Base-by-base conservation (phyloP, 1,140 invertebrate species). In the Drosophila triauraria region DNA sequence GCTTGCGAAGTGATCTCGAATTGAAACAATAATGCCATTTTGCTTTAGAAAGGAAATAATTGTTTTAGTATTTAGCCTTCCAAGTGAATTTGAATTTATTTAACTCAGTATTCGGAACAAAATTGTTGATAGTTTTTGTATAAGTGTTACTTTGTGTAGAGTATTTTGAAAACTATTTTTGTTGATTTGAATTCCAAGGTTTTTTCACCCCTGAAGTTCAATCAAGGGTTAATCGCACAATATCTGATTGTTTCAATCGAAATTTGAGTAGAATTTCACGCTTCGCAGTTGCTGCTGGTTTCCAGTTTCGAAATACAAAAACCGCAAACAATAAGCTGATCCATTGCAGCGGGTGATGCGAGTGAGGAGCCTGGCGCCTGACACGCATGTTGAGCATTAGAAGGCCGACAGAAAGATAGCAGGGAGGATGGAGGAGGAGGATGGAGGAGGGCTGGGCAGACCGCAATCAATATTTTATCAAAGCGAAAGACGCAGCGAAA, bases 381-480 rank as follows among this genome's bases (percentile, higher is more conserved):
- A 82, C 83, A 87, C 82, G 79, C 83, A 86, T 75, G 79, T 60
- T 76, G 83, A 87, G 70, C 79, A 79, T 86, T 83, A 83, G 60
- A 70, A 56, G 58, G 43, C 38, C 40, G 47, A 35, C 25, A 5
- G 47, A 32, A 12, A 35, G 4, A 1, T 2, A n/a, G 46, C 1
- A 20, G 25, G 25, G 30, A 9, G 30, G 8, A 8, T 32, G 30
- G 30, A 32, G 23, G 23, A 7, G 25, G 8, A 4, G n/a, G 27
- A 3, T 15, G 38, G 25, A 4, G 50, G 53, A 71, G 38, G 61
- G 59, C 62, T 57, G 65, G 48, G 54, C 59, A 84, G 65, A 84
- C 77, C 85, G 69, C 85, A 90, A 88, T 88, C 84, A 88, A 88
- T 90, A 84, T 88, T 88, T 88, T 78, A 88, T 90, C 85, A 88